phyloP scores from a whole-genome alignment of 2,113 vertebrate genomes.

The Asarcornis scutulata region DNA sequence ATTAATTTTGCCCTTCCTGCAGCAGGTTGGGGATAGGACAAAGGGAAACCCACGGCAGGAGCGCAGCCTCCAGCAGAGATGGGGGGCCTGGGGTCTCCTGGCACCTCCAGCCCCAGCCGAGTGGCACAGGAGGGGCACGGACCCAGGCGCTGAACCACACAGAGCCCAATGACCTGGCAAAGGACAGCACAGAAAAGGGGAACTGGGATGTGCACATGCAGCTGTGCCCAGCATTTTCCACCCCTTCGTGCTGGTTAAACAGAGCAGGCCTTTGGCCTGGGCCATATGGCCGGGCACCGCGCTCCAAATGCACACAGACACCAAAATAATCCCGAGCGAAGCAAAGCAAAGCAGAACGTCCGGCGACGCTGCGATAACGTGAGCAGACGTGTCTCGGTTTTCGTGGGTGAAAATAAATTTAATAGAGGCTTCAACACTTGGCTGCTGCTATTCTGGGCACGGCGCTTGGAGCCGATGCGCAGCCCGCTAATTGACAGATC shows the following conservation, averaged over 20 bases:
- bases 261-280: neutral
- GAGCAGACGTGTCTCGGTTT: neutral
- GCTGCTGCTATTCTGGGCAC: neutral
- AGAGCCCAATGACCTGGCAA: neutral
- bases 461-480: neutral
- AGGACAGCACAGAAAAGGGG: rapidly evolving
- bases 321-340: neutral
- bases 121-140: too few species aligned
- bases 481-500: neutral
- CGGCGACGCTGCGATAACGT: neutral
- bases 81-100: too few species aligned
- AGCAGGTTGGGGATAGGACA: too few species aligned
- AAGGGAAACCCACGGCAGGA: too few species aligned
- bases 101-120: too few species aligned
- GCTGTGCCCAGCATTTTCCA: rapidly evolving
- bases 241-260: neutral
- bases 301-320: neutral
- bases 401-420: neutral
- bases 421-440: neutral
- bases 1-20: neutral
- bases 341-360: neutral
- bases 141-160: too few species aligned
- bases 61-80: too few species aligned
- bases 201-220: rapidly evolving
- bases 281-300: rapidly evolving